phyloP scores from a whole-genome alignment of 1,140 invertebrate genomes.

The Zaprionus davidi region DNA sequence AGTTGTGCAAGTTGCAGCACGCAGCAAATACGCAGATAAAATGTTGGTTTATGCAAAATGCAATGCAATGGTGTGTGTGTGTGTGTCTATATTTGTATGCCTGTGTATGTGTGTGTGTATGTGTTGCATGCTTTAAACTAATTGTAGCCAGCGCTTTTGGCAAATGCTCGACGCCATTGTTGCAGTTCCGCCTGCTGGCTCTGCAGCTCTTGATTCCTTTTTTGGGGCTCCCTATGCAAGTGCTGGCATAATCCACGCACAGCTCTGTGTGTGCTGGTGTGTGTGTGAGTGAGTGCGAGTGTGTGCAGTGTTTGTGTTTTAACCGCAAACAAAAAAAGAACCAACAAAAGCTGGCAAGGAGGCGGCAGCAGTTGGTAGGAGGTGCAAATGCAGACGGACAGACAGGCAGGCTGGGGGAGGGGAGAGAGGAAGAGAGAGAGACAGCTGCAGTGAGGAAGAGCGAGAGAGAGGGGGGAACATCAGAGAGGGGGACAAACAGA shows the following conservation, averaged over 20 bases:
- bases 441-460: slow-evolving; percentile 20
- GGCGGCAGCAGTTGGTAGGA: slow-evolving; percentile 15
- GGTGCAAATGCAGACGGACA: slow-evolving; percentile 42
- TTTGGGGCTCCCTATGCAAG: slow-evolving; percentile 14
- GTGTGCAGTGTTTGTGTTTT: slow-evolving; percentile 50
- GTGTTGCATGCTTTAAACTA: slow-evolving; percentile 62
- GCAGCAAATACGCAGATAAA: slow-evolving; percentile 48
- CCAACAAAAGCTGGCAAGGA: slow-evolving; percentile 18
- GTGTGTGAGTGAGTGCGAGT: slow-evolving; percentile 7
- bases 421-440: slow-evolving; percentile 22
- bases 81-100: slow-evolving; percentile 14
- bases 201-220: slow-evolving; percentile 19
- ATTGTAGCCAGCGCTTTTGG: slow-evolving; percentile 63
- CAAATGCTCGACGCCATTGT: slow-evolving; percentile 56
- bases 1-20: slow-evolving; percentile 48
- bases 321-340: slow-evolving; percentile 31
- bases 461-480: not conserved
- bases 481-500: not conserved
- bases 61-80: slow-evolving; percentile 29
- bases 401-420: slow-evolving; percentile 30
- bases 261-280: not conserved
- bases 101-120: slow-evolving; percentile 20
- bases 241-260: slow-evolving; percentile 32
- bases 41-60: slow-evolving; percentile 68
- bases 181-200: slow-evolving; percentile 24